A percentile compares a stretch with the other conserved stretches of the same genome.
These are phyloP conservation scores for Nomada fabriciana DNA, from an alignment of 2,888 invertebrate genomes.

Conservation along the genomic window DNA sequence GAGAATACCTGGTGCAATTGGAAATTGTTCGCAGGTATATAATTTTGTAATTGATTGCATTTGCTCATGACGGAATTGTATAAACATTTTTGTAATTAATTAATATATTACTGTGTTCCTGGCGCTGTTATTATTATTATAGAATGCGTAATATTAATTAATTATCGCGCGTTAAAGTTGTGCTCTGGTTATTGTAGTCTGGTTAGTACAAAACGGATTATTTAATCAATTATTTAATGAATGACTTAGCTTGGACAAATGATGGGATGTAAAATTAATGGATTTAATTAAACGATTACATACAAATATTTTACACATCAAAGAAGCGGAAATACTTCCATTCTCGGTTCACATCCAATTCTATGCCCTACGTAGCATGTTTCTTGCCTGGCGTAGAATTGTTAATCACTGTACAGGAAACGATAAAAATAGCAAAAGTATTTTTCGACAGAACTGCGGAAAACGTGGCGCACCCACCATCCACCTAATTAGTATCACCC, in stretches of 20 bases:
- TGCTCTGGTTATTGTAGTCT: no score
- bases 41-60: background rate
- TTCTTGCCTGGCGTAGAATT: background rate
- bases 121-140: background rate
- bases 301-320: no score
- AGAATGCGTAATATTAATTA: no score
- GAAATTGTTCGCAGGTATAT: no score
- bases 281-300: no score
- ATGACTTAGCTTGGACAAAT: background rate
- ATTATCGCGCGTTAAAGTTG: no score
- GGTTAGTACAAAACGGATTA: no score
- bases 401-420: background rate
- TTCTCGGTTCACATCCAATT: no score
- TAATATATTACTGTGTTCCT: background rate
- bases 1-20: background rate
- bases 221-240: no score
- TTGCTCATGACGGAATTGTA: background rate
- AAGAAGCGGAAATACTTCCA: no score
- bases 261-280: background rate
- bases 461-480: slow-evolving; percentile 29
- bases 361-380: no score
- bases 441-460: slow-evolving; percentile 25
- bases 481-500: slow-evolving; percentile 49
- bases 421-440: slow-evolving; percentile 53
- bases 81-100: background rate